Base-by-base conservation (phyloP, 2,113 vertebrate genomes). In the Enhydra lutris region DNA sequence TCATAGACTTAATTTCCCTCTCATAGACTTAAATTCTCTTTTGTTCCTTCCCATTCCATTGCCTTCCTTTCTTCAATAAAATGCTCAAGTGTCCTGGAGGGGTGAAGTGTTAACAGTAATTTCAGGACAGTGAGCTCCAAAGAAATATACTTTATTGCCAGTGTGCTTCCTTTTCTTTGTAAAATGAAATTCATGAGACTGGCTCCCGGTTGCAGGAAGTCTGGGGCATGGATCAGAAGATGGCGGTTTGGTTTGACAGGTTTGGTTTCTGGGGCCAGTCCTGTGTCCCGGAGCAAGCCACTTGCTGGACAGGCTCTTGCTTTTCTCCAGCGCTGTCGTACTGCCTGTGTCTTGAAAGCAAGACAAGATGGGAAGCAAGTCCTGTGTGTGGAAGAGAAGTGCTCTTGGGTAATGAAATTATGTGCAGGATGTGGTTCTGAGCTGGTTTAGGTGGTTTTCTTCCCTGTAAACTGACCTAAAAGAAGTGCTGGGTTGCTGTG, bases 101-200 rank as follows among this genome's bases (percentile, higher is more conserved):
- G 42, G 13, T 29, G 12, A 86, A 50, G 20, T 4, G 23, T 20
- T 39, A 36, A 50, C n/a, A 18, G 8, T 85, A 34, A 34, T 63
- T 95, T 36, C 26, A 93, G 34, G 69, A 78, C 14, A 47, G 57
- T 24, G 24, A n/a, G 36, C 45, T 89, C 80, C 26, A 65, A 76
- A 84, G 86, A 34, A 76, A 61, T 45, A 1, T 9, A 7, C 42
- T 34, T 55, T 17, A 7, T 10, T 52, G 80, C 57, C 65, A 45
- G 3, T 0, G 2, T 13, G 61, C 24, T 76, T 45, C 1, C 9
- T 82, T 86, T 89, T 42, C 80, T 74, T n/a, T 73, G 81, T 45
- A 4, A 50, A 61, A 7, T n/a, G 3, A 67, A 55, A 45, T 29
- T 14, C 26, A 6, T 7, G 13, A 39, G 83, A 45, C 34, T 76